phyloP scores from a whole-genome alignment of 2,797 vertebrate species.

The Hydrolagus colliei region DNA sequence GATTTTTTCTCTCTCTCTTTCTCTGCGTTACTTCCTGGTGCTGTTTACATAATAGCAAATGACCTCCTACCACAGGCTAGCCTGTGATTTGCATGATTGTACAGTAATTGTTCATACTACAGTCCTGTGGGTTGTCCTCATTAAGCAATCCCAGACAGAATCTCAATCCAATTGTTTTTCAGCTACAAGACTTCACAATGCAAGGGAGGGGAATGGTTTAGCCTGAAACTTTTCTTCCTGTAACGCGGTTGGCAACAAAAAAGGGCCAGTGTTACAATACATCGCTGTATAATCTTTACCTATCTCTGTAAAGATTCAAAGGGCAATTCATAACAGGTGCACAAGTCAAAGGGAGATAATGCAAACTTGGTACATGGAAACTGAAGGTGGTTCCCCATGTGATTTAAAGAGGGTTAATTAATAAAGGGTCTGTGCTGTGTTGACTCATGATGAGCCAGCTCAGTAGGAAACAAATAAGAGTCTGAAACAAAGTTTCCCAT shows the following conservation, averaged over 20 bases:
- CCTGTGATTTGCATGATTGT: slow-evolving; percentile 36
- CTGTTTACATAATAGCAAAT: slow-evolving; percentile 26
- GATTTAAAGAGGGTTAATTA: neutral
- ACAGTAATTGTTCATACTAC: neutral
- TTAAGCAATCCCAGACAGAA: neutral
- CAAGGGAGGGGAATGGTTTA: neutral
- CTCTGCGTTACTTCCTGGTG: slow-evolving; percentile 37
- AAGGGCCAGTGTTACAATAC: neutral
- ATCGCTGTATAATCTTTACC: neutral
- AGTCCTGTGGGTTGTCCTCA: neutral
- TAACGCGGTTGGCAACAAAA: neutral
- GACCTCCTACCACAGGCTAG: neutral
- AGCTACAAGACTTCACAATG: neutral
- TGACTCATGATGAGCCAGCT: neutral
- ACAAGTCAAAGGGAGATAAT: neutral
- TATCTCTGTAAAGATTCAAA: neutral
- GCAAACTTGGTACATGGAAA: neutral
- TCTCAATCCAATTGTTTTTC: neutral
- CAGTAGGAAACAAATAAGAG: neutral
- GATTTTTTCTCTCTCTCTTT: neutral
- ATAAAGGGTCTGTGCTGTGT: neutral
- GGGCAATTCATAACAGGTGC: neutral
- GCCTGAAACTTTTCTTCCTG: neutral
- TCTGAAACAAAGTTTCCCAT: neutral
- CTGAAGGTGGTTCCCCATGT: neutral